Evolutionary conservation across 2,797 vertebrate genomes (phyloP), one percentile per base, ranked within the genome.

Genomic region (Thripadectes ignobilis): DNA sequence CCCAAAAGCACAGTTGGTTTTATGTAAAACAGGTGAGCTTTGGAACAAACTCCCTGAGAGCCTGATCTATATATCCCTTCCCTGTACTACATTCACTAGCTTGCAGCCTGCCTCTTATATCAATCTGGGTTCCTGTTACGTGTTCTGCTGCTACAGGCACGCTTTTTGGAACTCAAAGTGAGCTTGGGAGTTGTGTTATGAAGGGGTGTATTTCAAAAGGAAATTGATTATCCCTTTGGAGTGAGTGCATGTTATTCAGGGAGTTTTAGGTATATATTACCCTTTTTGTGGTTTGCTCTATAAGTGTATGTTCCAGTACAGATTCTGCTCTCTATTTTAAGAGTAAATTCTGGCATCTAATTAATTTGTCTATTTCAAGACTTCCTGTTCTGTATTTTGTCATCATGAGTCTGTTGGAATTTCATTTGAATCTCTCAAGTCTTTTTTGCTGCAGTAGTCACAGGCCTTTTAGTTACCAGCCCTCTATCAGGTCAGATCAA

Each of bases 311-410:
- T 72, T 88, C 58, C 57, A 34, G 27, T 66, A 59, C n/a, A 38
- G 69, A 81, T 88, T 94, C 63, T 79, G 14, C 23, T 61, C 12
- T 74, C 30, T 77, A 5, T 58, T 89, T 90, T 29, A 61, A 88
- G 63, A 66, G 51, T 6, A 29, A 93, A 74, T 94, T 85, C 52
- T 89, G 66, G 62, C 63, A 58, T 81, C 41, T 52, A 58, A 61
- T 89, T 91, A 71, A 95, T 97, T 96, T 98, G 89, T 52, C 51
- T 95, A 81, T 95, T 98, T 97, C 78, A 97, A 97, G 96, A 97
- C 97, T 98, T 99, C 97, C 98, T 98, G 97, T 80, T 68, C 95
- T 97, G 96, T 97, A 96, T 98, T 98, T 97, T 95, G 45, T 98
- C 97, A 97, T 96, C 91, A 91, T 86, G 88, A 97, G 95, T 89